phyloP scores from a whole-genome alignment of 2,113 vertebrate genomes.

The Prionailurus bengalensis region DNA sequence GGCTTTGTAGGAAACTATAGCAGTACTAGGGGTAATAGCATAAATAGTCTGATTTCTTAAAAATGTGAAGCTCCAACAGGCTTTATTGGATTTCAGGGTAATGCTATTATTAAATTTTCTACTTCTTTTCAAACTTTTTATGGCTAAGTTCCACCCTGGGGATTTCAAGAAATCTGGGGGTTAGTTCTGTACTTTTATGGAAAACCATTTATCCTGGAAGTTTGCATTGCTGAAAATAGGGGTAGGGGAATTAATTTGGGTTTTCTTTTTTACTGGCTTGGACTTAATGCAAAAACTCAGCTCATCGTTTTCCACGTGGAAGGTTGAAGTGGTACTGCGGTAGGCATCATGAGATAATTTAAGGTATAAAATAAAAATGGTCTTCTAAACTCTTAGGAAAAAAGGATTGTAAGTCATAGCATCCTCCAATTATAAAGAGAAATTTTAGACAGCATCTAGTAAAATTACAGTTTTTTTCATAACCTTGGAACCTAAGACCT shows the following conservation, averaged over 20 bases:
- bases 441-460: neutral
- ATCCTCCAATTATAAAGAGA: neutral
- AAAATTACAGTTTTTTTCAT: neutral
- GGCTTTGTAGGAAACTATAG: slow-evolving; percentile 8
- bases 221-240: neutral
- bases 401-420: neutral
- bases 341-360: neutral
- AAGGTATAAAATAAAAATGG: neutral
- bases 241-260: neutral
- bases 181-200: neutral
- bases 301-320: neutral
- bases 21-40: slow-evolving; percentile 20
- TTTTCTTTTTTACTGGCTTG: neutral
- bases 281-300: neutral
- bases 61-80: slow-evolving; percentile 60
- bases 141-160: slow-evolving; percentile 33
- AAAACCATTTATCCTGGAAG: neutral
- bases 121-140: slow-evolving; percentile 68
- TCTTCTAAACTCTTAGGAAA: neutral
- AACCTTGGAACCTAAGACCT: slow-evolving; percentile 4
- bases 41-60: slow-evolving; percentile 71
- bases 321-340: neutral
- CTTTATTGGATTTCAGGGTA: slow-evolving; percentile 70
- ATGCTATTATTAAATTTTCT: slow-evolving; percentile 72
- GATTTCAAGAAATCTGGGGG: slow-evolving; percentile 18